Percentiles rank a stretch among this genome's conserved stretches.
Evolutionary conservation across 2,113 vertebrate species (phyloP).

Genomic region (Numida meleagris): DNA sequence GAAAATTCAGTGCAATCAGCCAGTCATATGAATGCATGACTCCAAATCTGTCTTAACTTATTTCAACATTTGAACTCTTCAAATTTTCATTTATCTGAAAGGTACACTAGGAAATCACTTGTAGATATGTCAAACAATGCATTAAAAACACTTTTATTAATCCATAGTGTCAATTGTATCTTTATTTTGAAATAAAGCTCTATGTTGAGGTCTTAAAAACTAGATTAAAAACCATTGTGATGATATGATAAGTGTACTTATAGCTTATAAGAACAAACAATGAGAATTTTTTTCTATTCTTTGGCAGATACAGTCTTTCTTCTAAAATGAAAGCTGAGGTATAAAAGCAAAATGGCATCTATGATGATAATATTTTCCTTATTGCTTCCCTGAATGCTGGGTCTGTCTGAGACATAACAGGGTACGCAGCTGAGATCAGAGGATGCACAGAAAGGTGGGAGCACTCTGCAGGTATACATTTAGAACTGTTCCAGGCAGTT

Average conservation of each 20-base stretch:
- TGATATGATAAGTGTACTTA: neutral
- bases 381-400: neutral
- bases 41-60: neutral
- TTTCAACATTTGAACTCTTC: neutral
- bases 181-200: neutral
- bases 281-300: neutral
- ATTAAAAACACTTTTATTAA: neutral
- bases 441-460: neutral
- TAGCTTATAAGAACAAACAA: neutral
- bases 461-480: neutral
- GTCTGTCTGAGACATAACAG: neutral
- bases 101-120: neutral
- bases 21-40: neutral
- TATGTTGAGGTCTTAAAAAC: neutral
- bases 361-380: neutral
- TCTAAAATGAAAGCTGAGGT: neutral
- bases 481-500: neutral
- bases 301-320: neutral
- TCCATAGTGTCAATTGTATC: neutral
- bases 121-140: fast-evolving
- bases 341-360: neutral
- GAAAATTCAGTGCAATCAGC: neutral
- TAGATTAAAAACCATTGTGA: neutral
- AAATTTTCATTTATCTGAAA: neutral
- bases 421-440: neutral